These are phyloP conservation scores for Sclerodermus sp. DNA, from an alignment of 2,888 invertebrate species.

Conservation along the genomic window DNA sequence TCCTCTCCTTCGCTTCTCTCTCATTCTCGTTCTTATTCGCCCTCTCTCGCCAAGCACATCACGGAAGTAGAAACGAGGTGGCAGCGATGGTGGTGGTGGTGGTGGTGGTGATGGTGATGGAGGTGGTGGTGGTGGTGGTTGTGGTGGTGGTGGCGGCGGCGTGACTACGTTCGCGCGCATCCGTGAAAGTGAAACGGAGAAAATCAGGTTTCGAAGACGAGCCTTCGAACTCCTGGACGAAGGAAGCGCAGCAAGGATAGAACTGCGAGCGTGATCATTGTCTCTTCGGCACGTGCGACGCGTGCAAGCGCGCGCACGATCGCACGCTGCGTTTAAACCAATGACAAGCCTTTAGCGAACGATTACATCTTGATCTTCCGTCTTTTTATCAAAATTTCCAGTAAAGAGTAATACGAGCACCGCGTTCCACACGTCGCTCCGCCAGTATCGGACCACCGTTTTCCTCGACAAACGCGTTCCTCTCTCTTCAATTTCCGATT, in stretches of 20 bases:
- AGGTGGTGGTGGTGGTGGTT: neutral
- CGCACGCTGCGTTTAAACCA: neutral
- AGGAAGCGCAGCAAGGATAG: neutral
- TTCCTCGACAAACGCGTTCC: neutral
- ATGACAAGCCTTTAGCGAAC: neutral
- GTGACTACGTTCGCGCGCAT: slow-evolving; percentile 22
- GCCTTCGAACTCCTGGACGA: slow-evolving; percentile 25
- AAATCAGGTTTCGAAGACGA: slow-evolving; percentile 41
- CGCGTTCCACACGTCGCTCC: too few relatives aligned
- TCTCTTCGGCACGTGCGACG: neutral
- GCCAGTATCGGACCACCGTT: too few relatives aligned
- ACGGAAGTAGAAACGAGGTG: too few relatives aligned
- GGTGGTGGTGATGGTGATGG: neutral
- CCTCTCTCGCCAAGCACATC: too few relatives aligned
- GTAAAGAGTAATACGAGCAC: too few relatives aligned
- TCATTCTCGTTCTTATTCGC: neutral
- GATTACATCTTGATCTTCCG: too few relatives aligned
- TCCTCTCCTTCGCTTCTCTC: neutral
- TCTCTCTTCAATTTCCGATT: neutral
- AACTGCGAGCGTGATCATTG: neutral
- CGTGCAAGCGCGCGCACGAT: neutral
- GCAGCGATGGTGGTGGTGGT: neutral
- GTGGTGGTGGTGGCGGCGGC: neutral
- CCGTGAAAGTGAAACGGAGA: slow-evolving; percentile 42
- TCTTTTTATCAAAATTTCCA: too few relatives aligned